Evolutionary conservation across 2,113 vertebrate species (phyloP), one percentile per base, ranked within the genome.

Genomic region (Platichthys stellatus): DNA sequence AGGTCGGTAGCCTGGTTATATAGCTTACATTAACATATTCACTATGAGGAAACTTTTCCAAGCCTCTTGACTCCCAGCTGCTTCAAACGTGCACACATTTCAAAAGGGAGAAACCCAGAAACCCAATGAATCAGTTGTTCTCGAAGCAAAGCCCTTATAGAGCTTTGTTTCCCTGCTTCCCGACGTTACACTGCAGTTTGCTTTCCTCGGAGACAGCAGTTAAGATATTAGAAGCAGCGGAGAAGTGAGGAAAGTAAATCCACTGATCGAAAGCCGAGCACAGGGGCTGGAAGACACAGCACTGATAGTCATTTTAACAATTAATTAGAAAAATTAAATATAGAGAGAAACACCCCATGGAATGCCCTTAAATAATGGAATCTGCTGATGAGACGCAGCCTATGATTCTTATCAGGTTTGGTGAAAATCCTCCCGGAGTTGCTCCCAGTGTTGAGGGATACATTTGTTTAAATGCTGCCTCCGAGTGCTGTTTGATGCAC

Each of bases 291-390:
- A 72, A 63, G 73, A 73, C 35, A 73, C 78, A 77, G 61, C 7
- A 28, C 84, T 78, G 80, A 80, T 61, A 82, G 75, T 80, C 78
- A 74, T 84, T 83, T 81, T 72, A 83, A 89, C 70, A 81, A 86
- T 90, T 80, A 86, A 90, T 86, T 71, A 73, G 66, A 81, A 5
- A 5, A 15, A 88, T 88, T 86, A 78, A 83, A 83, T 75, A 83
- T 85, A 81, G 38, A 86, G 64, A 40, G 69, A 82, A 87, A 80
- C 62, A 40, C 70, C 71, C 75, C n/a, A 63, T 21, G 60, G 77
- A 83, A 67, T 64, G 31, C 49, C 72, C 47, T 80, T 72, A 82
- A 85, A 86, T 89, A 79, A 83, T 78, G 23, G 80, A 86, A 88
- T 68, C 20, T 78, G 80, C 72, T 66, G 80, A 79, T 74, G 59